phyloP scores from a whole-genome alignment of 2,888 invertebrate species.

The Conus canariensis region DNA sequence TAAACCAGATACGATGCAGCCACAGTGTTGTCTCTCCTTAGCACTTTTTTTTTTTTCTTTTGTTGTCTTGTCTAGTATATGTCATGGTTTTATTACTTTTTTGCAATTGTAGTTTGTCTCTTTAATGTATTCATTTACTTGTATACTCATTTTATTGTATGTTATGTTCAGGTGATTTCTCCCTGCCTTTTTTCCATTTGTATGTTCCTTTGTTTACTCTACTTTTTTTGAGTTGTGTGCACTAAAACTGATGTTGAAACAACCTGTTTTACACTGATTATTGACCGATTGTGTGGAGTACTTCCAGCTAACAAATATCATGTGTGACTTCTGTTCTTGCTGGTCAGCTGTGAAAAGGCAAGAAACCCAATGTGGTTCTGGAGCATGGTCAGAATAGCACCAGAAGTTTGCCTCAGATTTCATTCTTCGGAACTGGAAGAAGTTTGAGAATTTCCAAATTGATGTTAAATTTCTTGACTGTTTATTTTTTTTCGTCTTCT shows the following conservation, averaged over 20 bases:
- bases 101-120: constrained; percentile 13
- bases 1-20: background rate
- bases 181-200: constrained; percentile 9
- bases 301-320: background rate
- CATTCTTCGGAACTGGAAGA: background rate
- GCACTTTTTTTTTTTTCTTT: background rate
- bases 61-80: background rate
- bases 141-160: constrained; percentile 21
- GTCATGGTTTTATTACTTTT: background rate
- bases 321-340: background rate
- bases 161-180: background rate
- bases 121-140: background rate
- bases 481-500: too few relatives aligned
- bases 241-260: background rate
- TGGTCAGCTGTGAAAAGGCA: background rate
- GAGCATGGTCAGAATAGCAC: background rate
- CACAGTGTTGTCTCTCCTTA: background rate
- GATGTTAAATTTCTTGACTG: too few relatives aligned
- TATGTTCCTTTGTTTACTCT: background rate
- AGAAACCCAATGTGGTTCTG: background rate
- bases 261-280: background rate
- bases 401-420: background rate
- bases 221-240: constrained; percentile 8
- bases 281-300: background rate
- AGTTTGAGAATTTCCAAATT: background rate